phyloP scores from a whole-genome alignment of 2,888 invertebrate genomes.

The Chrysina gloriosa region DNA sequence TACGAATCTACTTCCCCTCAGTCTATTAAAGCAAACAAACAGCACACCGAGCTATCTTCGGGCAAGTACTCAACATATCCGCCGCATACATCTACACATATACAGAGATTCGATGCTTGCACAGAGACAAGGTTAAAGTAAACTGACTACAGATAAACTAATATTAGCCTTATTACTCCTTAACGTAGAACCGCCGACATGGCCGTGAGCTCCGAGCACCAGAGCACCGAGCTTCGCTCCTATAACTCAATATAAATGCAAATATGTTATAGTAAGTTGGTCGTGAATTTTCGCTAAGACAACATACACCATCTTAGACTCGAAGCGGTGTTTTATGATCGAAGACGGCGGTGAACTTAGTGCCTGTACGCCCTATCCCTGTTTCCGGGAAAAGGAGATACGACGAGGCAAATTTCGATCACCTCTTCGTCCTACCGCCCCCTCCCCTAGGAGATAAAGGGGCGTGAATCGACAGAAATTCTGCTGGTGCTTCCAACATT shows the following conservation, averaged over 20 bases:
- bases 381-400: no score
- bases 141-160: constrained; percentile 63
- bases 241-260: constrained; percentile 66
- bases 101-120: not conserved
- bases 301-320: constrained; percentile 58
- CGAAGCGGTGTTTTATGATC: constrained; percentile 50
- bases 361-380: no score
- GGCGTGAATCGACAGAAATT: constrained; percentile 10
- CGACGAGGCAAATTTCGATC: no score
- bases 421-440: no score
- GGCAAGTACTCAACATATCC: not conserved
- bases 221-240: constrained; percentile 55
- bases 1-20: no score
- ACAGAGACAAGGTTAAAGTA: constrained; percentile 52
- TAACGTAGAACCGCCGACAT: constrained; percentile 41
- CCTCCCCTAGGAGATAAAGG: not conserved
- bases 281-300: constrained; percentile 64
- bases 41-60: no score
- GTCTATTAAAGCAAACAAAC: no score
- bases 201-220: not conserved
- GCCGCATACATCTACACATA: not conserved
- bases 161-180: constrained; percentile 63
- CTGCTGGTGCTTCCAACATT: constrained; percentile 24
- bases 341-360: no score
- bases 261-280: constrained; percentile 65